Base-by-base conservation (phyloP, 2,113 vertebrate genomes). In the Cariama cristata region DNA sequence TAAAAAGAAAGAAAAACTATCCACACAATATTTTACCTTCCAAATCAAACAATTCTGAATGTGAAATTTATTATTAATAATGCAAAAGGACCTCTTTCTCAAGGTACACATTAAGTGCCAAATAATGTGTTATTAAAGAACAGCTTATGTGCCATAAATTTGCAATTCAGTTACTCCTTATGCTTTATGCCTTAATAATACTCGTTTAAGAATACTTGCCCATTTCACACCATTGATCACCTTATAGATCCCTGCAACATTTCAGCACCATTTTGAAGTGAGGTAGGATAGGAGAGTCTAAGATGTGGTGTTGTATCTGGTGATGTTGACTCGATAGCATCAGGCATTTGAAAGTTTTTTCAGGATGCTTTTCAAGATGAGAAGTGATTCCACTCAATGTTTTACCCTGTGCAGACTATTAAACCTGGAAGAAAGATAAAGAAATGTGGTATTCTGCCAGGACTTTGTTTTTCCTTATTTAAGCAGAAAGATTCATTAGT, bases 181-280 rank as follows among this genome's bases (percentile, higher is more conserved):
- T 12, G 26, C 11, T 20, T 71, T 66, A 28, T 42, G 44, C 38
- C 12, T 64, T 81, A 63, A 32, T 35, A 47, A 56, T n/a, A 47
- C 13, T 35, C 30, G 14, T 62, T 56, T 83, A 59, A 45, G 21
- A 53, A 14, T 50, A 22, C 4, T 63, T 88, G 35, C 24, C 14
- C 13, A 23, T 71, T 53, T 75, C 26, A 71, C 21, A 40, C 21
- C 33, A 33, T 2, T 44, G 20, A 35, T 53, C 27, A 49, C 21
- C 33, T 69, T 56, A 20, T 3, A 74, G 40, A 82, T 56, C 27
- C 20, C 32, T 74, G 53, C 30, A 85, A 23, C 2, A 12, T 38
- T 91, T 90, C 66, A 98, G 50, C n/a, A 62, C 59, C 44, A 93
- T 90, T 64, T 66, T 90, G 40, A 97, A 98, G 20, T 64, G 94